Base-by-base conservation (phyloP, 2,113 vertebrate species). In the Thunnus maccoyii region DNA sequence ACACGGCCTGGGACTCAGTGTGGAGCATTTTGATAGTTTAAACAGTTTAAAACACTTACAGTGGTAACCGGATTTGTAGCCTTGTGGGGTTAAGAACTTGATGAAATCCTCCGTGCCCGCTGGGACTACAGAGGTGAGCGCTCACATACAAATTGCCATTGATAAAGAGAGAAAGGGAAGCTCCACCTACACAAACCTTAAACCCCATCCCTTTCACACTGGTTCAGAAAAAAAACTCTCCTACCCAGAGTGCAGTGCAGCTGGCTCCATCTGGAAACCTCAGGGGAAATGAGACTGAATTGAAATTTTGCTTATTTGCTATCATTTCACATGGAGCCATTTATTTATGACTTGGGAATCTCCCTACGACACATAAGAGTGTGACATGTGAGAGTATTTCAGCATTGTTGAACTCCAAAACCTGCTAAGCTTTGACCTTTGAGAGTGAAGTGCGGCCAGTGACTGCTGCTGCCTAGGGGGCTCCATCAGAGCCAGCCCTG, bases 61-160 rank as follows among this genome's bases (percentile, higher is more conserved):
- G 89, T 89, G 86, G 89, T 93, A 93, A 93, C 87, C 75, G 93
- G 93, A 93, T 94, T 93, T 94, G 93, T 77, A 87, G 86, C 87
- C 88, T 90, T 89, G 91, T 80, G 90, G 89, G 89, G 92, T 89
- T 93, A 92, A 91, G 88, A 92, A 84, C 82, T 70, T 90, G 88
- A 91, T 94, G 88, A 95, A 93, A 91, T 92, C 89, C 93, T 27
- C 80, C 8, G 62, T 68, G 90, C 86, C 91, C 88, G 30, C 76
- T 72, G 92, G 92, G 85, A 92, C 74, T 41, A 57, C 54, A 83
- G 90, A 92, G 84, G 90, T 92, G 92, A 90, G 86, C 25, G 18
- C 90, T 89, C 84, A 88, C 91, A 94, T 94, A 94, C 93, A 94
- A 93, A 95, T 92, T 91, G 85, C 92, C 87, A 84, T 27, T 92